A percentile compares a stretch with the other conserved stretches of the same genome.
These are phyloP conservation scores for Lithophane socia DNA, from an alignment of 2,888 invertebrate species.

Conservation along the genomic window DNA sequence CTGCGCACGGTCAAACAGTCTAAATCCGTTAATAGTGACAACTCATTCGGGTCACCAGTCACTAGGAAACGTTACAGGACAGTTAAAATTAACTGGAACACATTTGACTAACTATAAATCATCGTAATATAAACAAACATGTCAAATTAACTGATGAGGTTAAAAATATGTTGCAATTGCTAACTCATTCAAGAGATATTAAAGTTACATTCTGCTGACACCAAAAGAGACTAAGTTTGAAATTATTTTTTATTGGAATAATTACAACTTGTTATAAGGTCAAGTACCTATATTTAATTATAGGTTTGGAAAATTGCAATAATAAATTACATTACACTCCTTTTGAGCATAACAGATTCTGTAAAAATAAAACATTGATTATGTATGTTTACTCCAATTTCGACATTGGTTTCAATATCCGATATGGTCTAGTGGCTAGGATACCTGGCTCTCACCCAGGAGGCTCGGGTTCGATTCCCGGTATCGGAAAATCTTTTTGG, in stretches of 20 bases:
- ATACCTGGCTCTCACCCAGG: constrained; percentile 91
- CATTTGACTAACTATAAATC: constrained; percentile 47
- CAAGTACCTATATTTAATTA: no score
- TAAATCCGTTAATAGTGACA: constrained; percentile 70
- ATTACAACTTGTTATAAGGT: no score
- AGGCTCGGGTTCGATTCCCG: constrained; percentile 92
- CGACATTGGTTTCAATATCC: constrained; percentile 63
- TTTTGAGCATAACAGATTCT: not conserved
- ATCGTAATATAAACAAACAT: constrained; percentile 49
- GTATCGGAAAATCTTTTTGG: constrained; percentile 88
- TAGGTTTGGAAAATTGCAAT: no score
- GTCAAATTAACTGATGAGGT: constrained; percentile 18
- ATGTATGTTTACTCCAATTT: constrained; percentile 3
- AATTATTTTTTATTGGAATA: no score
- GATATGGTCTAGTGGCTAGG: constrained; percentile 92
- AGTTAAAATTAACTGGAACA: constrained; percentile 68
- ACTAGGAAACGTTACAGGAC: constrained; percentile 68
- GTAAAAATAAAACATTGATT: accelerated
- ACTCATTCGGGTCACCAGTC: constrained; percentile 73
- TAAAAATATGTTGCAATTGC: not conserved
- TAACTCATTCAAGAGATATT: not conserved
- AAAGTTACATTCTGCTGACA: not conserved
- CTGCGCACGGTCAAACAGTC: constrained; percentile 63
- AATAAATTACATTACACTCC: no score
- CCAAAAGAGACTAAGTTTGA: not conserved